Evolutionary conservation across 2,888 invertebrate genomes (phyloP).

Genomic region (Erebia ligea): DNA sequence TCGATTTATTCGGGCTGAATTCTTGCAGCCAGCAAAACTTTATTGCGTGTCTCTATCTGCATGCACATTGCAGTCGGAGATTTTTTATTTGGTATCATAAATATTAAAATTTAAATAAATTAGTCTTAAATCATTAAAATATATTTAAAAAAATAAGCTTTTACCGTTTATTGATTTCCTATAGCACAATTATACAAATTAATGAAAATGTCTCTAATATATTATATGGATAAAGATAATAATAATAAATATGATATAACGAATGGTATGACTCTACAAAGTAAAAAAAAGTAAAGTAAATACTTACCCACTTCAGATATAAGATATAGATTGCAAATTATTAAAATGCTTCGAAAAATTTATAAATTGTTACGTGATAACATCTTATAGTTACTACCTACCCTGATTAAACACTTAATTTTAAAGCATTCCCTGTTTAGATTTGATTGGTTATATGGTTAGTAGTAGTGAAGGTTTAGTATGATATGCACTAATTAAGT

Average conservation of each 20-base stretch:
- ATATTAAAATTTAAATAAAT: background rate
- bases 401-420: too few species aligned
- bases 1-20: slow-evolving; percentile 29
- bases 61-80: slow-evolving; percentile 11
- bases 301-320: background rate
- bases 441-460: too few species aligned
- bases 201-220: background rate
- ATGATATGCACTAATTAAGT: too few species aligned
- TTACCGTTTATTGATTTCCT: background rate
- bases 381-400: slow-evolving; percentile 34
- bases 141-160: too few species aligned
- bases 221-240: background rate
- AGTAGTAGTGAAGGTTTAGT: too few species aligned
- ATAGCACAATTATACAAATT: background rate
- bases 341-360: background rate
- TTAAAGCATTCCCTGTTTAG: too few species aligned
- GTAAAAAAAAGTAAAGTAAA: background rate
- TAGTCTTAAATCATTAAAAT: too few species aligned
- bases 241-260: background rate
- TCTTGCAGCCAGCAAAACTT: slow-evolving; percentile 21
- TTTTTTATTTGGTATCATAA: slow-evolving; percentile 1
- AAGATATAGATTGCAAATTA: background rate
- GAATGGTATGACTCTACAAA: background rate
- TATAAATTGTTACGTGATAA: slow-evolving; percentile 26
- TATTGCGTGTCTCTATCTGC: slow-evolving; percentile 26